phyloP scores from a whole-genome alignment of 2,113 vertebrate genomes.

The Melanocharis versteri region DNA sequence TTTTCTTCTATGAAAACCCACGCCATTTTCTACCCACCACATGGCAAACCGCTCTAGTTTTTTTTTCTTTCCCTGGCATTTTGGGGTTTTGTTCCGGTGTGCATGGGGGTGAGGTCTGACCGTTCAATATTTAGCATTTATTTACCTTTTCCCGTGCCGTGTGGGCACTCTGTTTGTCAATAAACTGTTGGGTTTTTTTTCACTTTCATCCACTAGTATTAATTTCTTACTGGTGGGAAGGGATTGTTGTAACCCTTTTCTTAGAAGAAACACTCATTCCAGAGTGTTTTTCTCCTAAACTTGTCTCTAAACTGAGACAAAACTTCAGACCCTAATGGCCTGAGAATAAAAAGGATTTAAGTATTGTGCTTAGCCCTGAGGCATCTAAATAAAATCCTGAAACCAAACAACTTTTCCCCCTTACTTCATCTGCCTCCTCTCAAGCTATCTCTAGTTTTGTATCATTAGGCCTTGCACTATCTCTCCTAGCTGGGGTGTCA shows the following conservation, averaged over 20 bases:
- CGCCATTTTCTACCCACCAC: background rate
- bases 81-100: background rate
- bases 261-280: background rate
- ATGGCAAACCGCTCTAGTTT: background rate
- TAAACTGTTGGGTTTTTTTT: rapidly evolving
- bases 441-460: background rate
- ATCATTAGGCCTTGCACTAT: background rate
- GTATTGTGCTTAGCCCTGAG: background rate
- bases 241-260: background rate
- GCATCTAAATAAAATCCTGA: background rate
- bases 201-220: background rate
- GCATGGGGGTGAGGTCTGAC: background rate
- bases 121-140: background rate
- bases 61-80: background rate
- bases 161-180: background rate
- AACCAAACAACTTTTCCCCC: background rate
- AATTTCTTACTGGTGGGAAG: background rate
- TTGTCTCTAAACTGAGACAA: background rate
- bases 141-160: rapidly evolving
- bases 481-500: background rate
- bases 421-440: background rate
- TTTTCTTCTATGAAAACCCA: background rate
- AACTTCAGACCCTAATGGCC: background rate
- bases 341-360: background rate
- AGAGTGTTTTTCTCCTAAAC: background rate